Conservation (phyloP, 2,113 vertebrate genomes). For the Eptesicus fuscus region DNA sequence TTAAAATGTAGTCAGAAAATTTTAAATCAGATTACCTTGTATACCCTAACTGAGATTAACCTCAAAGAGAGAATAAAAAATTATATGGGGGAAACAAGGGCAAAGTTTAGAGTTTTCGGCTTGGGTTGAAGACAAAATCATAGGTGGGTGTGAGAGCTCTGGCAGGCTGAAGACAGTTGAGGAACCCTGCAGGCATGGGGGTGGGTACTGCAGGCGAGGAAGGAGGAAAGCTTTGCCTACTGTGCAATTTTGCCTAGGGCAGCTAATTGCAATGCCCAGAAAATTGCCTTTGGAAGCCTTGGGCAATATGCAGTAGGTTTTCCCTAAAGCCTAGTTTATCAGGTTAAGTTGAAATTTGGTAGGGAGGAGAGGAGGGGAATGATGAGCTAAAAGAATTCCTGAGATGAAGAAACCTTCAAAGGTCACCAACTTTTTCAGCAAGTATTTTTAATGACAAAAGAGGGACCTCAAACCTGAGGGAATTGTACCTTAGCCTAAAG, state of each 20-base stretch:
- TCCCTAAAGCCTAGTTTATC: conserved; percentile 72
- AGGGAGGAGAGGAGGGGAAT: background rate
- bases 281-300: conserved; percentile 73
- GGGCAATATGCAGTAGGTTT: conserved; percentile 70
- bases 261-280: conserved; percentile 71
- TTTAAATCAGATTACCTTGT: conserved; percentile 55
- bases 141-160: conserved; percentile 47
- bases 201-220: conserved; percentile 28
- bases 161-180: conserved; percentile 29
- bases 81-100: background rate
- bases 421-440: conserved; percentile 49
- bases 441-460: conserved; percentile 3
- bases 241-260: conserved; percentile 65
- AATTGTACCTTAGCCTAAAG: background rate
- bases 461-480: background rate
- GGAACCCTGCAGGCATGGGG: conserved; percentile 40
- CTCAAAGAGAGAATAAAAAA: conserved; percentile 29
- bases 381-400: conserved; percentile 58
- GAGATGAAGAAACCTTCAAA: conserved; percentile 46
- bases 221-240: conserved; percentile 57
- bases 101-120: conserved; percentile 6
- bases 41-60: conserved; percentile 49
- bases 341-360: conserved; percentile 70
- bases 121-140: background rate
- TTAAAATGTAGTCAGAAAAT: conserved; percentile 54